phyloP scores from a whole-genome alignment of 2,113 vertebrate species.

The Paedocypris sp. region DNA sequence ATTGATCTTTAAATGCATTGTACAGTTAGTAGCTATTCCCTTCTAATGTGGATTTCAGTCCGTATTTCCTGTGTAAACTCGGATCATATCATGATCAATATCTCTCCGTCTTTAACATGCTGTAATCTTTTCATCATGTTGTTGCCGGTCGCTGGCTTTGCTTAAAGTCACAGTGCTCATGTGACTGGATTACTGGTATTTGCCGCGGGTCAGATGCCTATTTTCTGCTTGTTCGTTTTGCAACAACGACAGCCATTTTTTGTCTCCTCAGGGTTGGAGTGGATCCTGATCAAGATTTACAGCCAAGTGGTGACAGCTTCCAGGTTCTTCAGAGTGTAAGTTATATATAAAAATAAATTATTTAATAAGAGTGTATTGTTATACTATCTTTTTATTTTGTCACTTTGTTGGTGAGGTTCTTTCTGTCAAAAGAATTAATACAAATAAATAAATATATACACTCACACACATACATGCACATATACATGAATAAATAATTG shows the following conservation, averaged over 20 bases:
- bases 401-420: too few species aligned
- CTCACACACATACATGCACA: too few species aligned
- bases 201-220: not conserved
- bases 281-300: conserved; percentile 88
- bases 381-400: too few species aligned
- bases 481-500: too few species aligned
- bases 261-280: conserved; percentile 80
- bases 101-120: not conserved
- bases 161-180: conserved; percentile 7
- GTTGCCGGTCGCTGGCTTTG: not conserved
- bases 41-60: too few species aligned
- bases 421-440: too few species aligned
- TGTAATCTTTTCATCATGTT: not conserved
- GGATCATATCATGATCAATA: not conserved
- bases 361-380: too few species aligned
- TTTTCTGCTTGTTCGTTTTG: too few species aligned
- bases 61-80: not conserved
- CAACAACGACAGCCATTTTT: not conserved
- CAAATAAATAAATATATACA: too few species aligned
- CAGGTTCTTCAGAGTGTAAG: conserved; percentile 96
- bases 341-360: too few species aligned
- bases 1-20: too few species aligned
- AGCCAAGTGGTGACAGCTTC: conserved; percentile 83
- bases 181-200: not conserved
- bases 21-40: too few species aligned